These are phyloP conservation scores for Polypterus bichir DNA, from an alignment of 2,113 vertebrate species.

Conservation along the genomic window DNA sequence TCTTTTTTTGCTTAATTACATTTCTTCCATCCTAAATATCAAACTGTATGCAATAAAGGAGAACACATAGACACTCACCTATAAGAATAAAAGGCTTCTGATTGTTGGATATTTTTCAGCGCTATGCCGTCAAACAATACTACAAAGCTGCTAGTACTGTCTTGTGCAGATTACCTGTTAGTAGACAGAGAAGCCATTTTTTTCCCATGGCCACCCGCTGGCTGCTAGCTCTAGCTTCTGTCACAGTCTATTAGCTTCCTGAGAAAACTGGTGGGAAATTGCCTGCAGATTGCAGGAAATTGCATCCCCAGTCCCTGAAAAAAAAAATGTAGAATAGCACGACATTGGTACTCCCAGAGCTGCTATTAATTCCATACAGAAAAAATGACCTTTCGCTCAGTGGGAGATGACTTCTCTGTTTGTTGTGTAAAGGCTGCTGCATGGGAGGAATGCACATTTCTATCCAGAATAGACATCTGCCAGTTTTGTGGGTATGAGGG, in stretches of 20 bases:
- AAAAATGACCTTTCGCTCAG: constrained; percentile 55
- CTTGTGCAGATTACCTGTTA: constrained; percentile 61
- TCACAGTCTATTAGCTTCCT: constrained; percentile 69
- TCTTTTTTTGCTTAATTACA: too few relatives aligned
- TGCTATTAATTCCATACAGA: constrained; percentile 58
- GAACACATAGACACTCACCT: background rate
- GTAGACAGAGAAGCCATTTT: constrained; percentile 64
- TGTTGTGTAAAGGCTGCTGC: constrained; percentile 58
- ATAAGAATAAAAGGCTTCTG: constrained; percentile 45
- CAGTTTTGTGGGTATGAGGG: too few relatives aligned
- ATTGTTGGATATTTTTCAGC: constrained; percentile 50
- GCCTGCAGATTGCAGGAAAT: constrained; percentile 73
- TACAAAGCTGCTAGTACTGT: constrained; percentile 61
- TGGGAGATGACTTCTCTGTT: constrained; percentile 53
- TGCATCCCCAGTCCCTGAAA: constrained; percentile 61
- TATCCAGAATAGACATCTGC: background rate
- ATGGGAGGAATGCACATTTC: constrained; percentile 26
- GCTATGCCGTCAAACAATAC: constrained; percentile 54
- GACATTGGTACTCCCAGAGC: constrained; percentile 58
- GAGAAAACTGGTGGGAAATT: constrained; percentile 72
- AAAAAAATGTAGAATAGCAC: constrained; percentile 55
- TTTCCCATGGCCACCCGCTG: constrained; percentile 61
- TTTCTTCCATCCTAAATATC: too few relatives aligned
- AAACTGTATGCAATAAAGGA: constrained; percentile 17
- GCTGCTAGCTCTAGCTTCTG: constrained; percentile 61